phyloP scores from a whole-genome alignment of 2,888 invertebrate genomes.

The Agrochola lota region DNA sequence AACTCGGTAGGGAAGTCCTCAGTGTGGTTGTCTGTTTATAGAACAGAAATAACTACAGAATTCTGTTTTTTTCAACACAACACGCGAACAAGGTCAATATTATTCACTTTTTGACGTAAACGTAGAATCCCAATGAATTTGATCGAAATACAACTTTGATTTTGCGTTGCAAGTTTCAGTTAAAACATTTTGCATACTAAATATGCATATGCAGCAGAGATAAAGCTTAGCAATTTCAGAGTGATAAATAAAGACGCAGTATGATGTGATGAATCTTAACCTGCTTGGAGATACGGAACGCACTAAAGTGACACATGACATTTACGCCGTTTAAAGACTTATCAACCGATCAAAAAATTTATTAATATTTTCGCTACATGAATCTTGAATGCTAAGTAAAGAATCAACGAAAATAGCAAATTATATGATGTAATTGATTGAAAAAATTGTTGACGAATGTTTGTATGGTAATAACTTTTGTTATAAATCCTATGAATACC shows the following conservation, averaged over 20 bases:
- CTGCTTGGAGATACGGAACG: constrained; percentile 17
- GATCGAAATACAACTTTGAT: constrained; percentile 23
- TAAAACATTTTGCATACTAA: neutral
- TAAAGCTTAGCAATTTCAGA: neutral
- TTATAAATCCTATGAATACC: neutral
- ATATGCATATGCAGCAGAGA: neutral
- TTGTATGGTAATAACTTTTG: neutral
- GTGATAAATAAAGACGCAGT: constrained; percentile 18
- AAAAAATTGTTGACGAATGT: neutral
- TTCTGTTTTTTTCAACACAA: constrained; percentile 45
- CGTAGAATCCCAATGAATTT: constrained; percentile 25
- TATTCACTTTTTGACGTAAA: constrained; percentile 48
- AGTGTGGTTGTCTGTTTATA: constrained; percentile 23
- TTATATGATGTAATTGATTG: neutral
- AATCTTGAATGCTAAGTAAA: constrained; percentile 1
- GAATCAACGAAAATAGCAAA: neutral
- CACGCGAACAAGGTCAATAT: constrained; percentile 63
- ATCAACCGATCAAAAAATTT: neutral
- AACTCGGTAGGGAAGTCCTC: constrained; percentile 4
- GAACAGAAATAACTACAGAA: constrained; percentile 43
- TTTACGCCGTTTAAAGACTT: constrained; percentile 1
- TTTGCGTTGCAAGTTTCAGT: constrained; percentile 1
- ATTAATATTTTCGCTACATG: neutral
- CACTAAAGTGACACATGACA: constrained; percentile 39
- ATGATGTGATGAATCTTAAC: neutral